Evolutionary conservation across 2,113 vertebrate genomes (phyloP).

Genomic region (Crotophaga sulcirostris): DNA sequence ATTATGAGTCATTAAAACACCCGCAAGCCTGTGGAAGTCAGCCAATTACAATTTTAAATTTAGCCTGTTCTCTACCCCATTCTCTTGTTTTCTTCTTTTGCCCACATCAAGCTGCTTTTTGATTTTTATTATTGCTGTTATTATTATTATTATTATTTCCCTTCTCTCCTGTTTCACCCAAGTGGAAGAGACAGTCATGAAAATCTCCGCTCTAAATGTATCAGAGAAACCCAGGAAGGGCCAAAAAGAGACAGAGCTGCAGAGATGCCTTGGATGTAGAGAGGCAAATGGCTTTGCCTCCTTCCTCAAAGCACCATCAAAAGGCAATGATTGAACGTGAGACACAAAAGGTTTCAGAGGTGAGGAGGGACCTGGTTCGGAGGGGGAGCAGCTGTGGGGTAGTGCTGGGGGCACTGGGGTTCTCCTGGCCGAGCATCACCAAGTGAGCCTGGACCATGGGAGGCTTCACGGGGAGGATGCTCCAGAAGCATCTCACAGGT

Average conservation of each 20-base stretch:
- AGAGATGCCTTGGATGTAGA: neutral
- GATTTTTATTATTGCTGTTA: slow-evolving; percentile 45
- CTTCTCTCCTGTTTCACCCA: slow-evolving; percentile 42
- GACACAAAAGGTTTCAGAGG: neutral
- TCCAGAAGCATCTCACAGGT: fast-evolving
- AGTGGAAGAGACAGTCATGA: slow-evolving; percentile 61
- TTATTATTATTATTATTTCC: slow-evolving; percentile 54
- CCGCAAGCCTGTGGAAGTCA: slow-evolving; percentile 99
- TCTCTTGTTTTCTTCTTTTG: slow-evolving; percentile 82
- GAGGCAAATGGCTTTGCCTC: neutral
- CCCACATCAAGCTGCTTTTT: slow-evolving; percentile 71
- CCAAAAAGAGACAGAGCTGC: neutral
- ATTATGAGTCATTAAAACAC: slow-evolving; percentile 99
- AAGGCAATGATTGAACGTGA: neutral
- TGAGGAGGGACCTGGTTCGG: neutral
- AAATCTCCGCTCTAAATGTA: neutral
- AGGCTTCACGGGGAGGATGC: neutral
- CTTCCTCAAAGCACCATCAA: neutral
- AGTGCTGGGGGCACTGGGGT: too few species aligned
- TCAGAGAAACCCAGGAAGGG: neutral
- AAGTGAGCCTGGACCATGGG: fast-evolving
- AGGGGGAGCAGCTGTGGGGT: too few species aligned
- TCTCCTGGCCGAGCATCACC: neutral
- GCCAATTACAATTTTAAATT: slow-evolving; percentile 99
- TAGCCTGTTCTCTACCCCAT: slow-evolving; percentile 91